Evolutionary conservation across 1,140 invertebrate genomes (phyloP).

Genomic region (Drosophila ogumai): DNA sequence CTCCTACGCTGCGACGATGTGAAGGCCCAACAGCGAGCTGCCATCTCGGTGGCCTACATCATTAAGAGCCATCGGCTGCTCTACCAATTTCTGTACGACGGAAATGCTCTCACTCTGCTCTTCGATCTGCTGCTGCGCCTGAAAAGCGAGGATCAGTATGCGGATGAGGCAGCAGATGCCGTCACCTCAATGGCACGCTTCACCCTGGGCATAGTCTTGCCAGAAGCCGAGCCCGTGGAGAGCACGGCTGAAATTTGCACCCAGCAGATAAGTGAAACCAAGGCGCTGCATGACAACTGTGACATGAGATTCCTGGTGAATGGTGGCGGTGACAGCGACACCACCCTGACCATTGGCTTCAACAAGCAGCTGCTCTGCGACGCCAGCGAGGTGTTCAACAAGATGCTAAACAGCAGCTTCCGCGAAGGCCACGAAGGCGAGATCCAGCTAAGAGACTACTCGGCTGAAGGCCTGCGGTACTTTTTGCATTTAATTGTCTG

Average conservation of each 20-base stretch:
- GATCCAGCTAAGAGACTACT: conserved; percentile 73
- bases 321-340: conserved; percentile 1
- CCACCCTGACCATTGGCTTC: conserved; percentile 62
- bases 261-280: conserved; percentile 15
- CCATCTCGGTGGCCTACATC: conserved; percentile 78
- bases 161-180: conserved; percentile 75
- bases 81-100: conserved; percentile 79
- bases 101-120: conserved; percentile 69
- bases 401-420: conserved; percentile 83
- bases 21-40: conserved; percentile 72
- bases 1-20: conserved; percentile 72
- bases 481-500: conserved; percentile 78
- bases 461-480: conserved; percentile 69
- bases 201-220: conserved; percentile 70
- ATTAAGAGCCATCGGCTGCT: conserved; percentile 76
- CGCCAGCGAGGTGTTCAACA: conserved; percentile 82
- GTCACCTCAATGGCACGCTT: conserved; percentile 73
- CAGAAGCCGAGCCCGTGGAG: conserved; percentile 49
- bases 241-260: conserved; percentile 34
- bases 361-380: conserved; percentile 79
- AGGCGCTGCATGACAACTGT: conserved; percentile 55
- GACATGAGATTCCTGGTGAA: conserved; percentile 79
- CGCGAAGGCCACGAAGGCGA: conserved; percentile 77
- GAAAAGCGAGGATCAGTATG: conserved; percentile 67
- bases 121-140: conserved; percentile 74